These are phyloP conservation scores for Atethmia centrago DNA, from an alignment of 2,888 invertebrate species.

Conservation along the genomic window DNA sequence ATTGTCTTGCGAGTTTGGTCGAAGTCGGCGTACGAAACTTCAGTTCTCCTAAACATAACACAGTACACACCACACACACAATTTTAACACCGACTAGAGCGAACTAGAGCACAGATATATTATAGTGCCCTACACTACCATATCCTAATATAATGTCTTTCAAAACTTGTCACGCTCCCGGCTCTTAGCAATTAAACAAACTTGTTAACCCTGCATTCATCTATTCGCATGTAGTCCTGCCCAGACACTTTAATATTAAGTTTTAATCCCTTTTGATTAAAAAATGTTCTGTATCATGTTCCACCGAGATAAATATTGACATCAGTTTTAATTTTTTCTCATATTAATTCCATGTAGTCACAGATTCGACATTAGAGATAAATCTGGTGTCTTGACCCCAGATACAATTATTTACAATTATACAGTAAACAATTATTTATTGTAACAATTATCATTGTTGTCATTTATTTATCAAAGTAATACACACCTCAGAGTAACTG, in stretches of 20 bases:
- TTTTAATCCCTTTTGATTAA: neutral
- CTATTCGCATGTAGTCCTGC: neutral
- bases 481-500: neutral
- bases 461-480: slow-evolving; percentile 22
- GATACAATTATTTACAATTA: no score
- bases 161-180: neutral
- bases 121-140: no score
- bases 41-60: neutral
- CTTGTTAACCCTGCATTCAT: no score
- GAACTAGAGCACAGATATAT: neutral
- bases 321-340: neutral
- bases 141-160: no score
- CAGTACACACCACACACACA: neutral
- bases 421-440: slow-evolving; percentile 27
- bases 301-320: neutral
- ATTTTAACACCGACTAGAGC: neutral
- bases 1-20: neutral
- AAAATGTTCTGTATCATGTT: neutral
- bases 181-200: neutral
- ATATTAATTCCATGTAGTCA: neutral
- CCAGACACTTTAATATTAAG: neutral
- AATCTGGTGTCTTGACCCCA: slow-evolving; percentile 31
- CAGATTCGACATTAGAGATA: neutral
- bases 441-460: slow-evolving; percentile 6
- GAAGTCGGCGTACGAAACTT: neutral